These are phyloP conservation scores for Rugalucina vietnamica DNA, from an alignment of 2,888 invertebrate species.

Conservation along the genomic window DNA sequence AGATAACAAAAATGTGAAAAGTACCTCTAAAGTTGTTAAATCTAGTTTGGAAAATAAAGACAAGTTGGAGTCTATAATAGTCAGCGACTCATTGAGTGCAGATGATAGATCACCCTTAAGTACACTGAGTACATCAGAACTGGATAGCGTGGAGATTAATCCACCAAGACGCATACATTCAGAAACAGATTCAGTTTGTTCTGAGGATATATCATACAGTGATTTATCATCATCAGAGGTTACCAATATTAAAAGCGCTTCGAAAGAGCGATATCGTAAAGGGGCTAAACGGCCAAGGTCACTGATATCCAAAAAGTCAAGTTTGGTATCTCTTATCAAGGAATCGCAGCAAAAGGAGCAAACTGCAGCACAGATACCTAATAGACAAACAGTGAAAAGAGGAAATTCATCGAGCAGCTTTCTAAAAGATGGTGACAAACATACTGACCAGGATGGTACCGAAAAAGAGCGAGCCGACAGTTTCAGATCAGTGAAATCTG, in stretches of 20 bases:
- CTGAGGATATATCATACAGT: neutral
- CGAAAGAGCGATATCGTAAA: slow-evolving; percentile 30
- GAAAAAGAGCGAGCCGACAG: neutral
- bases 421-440: neutral
- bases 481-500: neutral
- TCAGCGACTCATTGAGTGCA: neutral
- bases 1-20: no score
- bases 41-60: neutral
- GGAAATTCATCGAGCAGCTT: neutral
- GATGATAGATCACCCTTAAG: slow-evolving; percentile 2
- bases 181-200: slow-evolving; percentile 6
- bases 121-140: neutral
- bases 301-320: slow-evolving; percentile 56
- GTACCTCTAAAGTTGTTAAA: no score
- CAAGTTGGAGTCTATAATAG: neutral
- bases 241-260: neutral
- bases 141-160: neutral
- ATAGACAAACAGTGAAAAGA: neutral
- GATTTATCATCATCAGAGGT: neutral
- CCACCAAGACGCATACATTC: neutral
- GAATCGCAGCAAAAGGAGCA: neutral
- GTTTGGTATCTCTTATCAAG: slow-evolving; percentile 21
- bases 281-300: slow-evolving; percentile 53
- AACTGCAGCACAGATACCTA: neutral
- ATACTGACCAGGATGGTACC: neutral